Percentiles rank a stretch among this genome's conserved stretches.
Conservation (phyloP, 92 coral and sea anemone species). For the Paramuricea clavata region DNA sequence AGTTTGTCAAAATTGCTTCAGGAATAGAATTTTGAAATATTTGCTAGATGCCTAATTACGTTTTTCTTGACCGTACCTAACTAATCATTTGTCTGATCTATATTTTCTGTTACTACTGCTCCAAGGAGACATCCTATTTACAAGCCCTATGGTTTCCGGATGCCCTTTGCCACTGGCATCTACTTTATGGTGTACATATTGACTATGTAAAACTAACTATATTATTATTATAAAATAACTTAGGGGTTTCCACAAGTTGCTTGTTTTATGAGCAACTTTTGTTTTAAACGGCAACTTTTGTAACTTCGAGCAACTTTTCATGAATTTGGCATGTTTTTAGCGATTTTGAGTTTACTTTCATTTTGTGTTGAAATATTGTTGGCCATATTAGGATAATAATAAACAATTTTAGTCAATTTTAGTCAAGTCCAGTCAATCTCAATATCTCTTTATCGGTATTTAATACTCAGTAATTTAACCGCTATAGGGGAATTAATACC, state of each 20-base stretch:
- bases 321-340: neutral
- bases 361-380: neutral
- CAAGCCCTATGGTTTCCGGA: no score
- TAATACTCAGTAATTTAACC: conserved; percentile 12
- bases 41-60: no score
- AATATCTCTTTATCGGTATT: neutral
- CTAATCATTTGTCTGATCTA: no score
- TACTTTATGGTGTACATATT: no score
- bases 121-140: no score
- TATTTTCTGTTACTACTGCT: no score
- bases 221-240: no score
- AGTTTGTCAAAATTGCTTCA: no score
- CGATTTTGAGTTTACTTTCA: neutral
- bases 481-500: conserved; percentile 15
- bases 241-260: neutral
- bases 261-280: conserved; percentile 8
- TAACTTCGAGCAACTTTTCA: conserved; percentile 2
- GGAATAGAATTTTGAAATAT: no score
- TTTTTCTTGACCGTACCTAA: no score
- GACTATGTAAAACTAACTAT: no score
- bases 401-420: conserved; percentile 6
- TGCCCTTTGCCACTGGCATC: no score
- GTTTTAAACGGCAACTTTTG: conserved; percentile 14
- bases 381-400: neutral
- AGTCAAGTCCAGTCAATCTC: neutral